A percentile compares a stretch with the other conserved stretches of the same genome.
Evolutionary conservation across 2,888 invertebrate species (phyloP).

Genomic region (Acrobeloides nanus): DNA sequence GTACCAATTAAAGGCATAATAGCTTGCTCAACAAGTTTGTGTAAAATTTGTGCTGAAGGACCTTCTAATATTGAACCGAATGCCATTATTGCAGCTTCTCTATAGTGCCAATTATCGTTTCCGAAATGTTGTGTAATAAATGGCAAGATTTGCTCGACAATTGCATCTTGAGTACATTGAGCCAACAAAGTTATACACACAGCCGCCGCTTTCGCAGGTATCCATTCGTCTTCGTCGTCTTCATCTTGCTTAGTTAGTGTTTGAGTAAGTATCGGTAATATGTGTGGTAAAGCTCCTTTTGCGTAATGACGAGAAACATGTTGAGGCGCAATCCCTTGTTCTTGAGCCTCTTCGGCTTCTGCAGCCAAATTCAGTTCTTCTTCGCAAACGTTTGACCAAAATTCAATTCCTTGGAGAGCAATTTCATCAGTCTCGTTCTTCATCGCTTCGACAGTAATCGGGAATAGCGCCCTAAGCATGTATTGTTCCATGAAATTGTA

Average conservation of each 20-base stretch:
- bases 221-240: constrained; percentile 96
- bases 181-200: constrained; percentile 96
- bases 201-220: constrained; percentile 96
- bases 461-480: constrained; percentile 94
- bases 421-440: constrained; percentile 84
- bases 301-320: constrained; percentile 91
- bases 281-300: constrained; percentile 88
- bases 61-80: constrained; percentile 88
- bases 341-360: constrained; percentile 85
- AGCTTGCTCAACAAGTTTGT: constrained; percentile 88
- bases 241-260: constrained; percentile 88
- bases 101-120: constrained; percentile 62
- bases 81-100: constrained; percentile 97
- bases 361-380: constrained; percentile 93
- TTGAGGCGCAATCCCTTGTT: constrained; percentile 84
- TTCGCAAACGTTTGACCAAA: constrained; percentile 99
- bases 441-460: constrained; percentile 96
- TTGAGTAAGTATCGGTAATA: constrained; percentile 85
- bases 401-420: constrained; percentile 75
- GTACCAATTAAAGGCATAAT: constrained; percentile 88
- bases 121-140: constrained; percentile 91
- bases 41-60: constrained; percentile 74
- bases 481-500: constrained; percentile 99
- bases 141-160: constrained; percentile 85
- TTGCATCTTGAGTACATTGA: constrained; percentile 88